phyloP scores from a whole-genome alignment of 2,888 invertebrate species.

The Ectropis crepuscularia region DNA sequence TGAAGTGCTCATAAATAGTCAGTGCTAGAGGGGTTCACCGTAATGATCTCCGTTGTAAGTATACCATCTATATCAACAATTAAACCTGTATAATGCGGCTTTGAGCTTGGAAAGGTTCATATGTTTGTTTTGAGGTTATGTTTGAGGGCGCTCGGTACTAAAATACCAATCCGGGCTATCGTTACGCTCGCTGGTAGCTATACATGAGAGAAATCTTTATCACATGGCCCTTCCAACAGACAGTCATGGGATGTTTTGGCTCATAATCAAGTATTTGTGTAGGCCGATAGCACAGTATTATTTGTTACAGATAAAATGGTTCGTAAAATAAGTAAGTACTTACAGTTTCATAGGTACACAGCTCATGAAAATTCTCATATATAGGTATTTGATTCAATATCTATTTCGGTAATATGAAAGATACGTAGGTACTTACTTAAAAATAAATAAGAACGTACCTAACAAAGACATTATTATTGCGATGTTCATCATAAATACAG shows the following conservation, averaged over 20 bases:
- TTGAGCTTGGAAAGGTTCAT: constrained; percentile 38
- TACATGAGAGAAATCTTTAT: constrained; percentile 47
- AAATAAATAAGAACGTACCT: no score
- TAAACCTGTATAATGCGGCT: constrained; percentile 48
- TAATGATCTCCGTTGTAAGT: constrained; percentile 78
- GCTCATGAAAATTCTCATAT: no score
- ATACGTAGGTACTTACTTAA: no score
- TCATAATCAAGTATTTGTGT: constrained; percentile 52
- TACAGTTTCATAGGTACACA: constrained; percentile 30
- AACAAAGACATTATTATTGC: no score
- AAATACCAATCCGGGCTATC: constrained; percentile 48
- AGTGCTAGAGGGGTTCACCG: constrained; percentile 72
- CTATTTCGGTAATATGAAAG: no score
- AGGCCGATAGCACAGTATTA: constrained; percentile 30
- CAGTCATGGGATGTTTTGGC: constrained; percentile 56
- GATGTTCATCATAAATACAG: no score
- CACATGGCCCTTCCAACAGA: constrained; percentile 53
- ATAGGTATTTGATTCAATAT: no score
- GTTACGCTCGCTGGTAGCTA: constrained; percentile 41
- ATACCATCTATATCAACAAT: constrained; percentile 55
- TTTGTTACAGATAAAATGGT: constrained; percentile 25
- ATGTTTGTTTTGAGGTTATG: constrained; percentile 78
- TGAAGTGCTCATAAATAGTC: constrained; percentile 81
- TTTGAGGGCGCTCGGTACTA: constrained; percentile 55
- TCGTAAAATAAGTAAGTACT: constrained; percentile 8